phyloP scores from a whole-genome alignment of 2,797 vertebrate species.

The Tauraco hartlaubi region DNA sequence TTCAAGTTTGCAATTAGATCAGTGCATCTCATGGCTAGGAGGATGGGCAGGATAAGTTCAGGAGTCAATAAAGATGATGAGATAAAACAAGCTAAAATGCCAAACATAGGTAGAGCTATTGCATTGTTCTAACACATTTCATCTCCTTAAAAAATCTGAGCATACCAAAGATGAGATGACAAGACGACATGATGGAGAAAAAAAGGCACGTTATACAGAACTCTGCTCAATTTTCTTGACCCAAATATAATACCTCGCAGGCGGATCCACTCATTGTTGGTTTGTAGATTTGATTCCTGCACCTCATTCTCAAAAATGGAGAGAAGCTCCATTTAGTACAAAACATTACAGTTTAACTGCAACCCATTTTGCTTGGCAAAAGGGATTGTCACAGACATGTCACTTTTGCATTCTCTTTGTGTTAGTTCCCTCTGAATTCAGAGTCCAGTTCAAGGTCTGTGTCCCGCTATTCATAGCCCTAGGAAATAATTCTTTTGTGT shows the following conservation, averaged over 20 bases:
- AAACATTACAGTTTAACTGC: neutral
- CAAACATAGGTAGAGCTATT: neutral
- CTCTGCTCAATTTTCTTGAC: neutral
- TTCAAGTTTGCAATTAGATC: neutral
- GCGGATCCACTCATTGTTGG: neutral
- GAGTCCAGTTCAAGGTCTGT: neutral
- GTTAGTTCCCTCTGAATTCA: neutral
- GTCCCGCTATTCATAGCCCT: neutral
- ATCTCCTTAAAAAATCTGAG: neutral
- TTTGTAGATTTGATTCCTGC: neutral
- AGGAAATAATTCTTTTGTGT: conserved; percentile 20
- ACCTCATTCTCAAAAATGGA: neutral
- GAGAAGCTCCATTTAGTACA: neutral
- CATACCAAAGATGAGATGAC: neutral
- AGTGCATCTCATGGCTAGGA: neutral
- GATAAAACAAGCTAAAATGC: neutral
- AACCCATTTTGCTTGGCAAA: neutral
- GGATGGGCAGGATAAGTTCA: neutral
- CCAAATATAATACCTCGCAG: neutral
- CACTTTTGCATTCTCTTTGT: neutral
- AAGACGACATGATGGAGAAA: neutral
- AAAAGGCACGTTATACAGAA: neutral
- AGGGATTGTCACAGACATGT: neutral
- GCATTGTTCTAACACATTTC: neutral
- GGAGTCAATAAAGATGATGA: neutral